phyloP scores from a whole-genome alignment of 2,888 invertebrate species.

The Drosophila dives region DNA sequence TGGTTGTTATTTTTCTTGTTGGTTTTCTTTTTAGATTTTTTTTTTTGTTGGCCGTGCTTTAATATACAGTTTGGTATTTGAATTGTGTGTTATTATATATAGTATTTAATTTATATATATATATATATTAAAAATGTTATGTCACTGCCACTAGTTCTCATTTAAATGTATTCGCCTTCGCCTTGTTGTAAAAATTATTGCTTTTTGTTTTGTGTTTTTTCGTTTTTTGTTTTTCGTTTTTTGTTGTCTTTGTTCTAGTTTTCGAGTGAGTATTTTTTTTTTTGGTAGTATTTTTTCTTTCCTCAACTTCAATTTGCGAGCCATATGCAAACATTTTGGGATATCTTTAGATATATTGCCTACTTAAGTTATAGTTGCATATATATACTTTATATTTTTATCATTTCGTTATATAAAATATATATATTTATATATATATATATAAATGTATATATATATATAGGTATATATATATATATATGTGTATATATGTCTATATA shows the following conservation, averaged over 20 bases:
- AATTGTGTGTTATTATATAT: conserved; percentile 15
- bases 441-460: conserved; percentile 48
- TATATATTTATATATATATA: conserved; percentile 55
- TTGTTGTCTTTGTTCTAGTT: conserved; percentile 1
- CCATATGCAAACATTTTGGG: conserved; percentile 72
- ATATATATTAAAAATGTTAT: conserved; percentile 61
- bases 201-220: conserved; percentile 53
- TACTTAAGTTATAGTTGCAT: conserved; percentile 64
- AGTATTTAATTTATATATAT: conserved; percentile 27
- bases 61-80: conserved; percentile 44
- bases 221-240: not conserved
- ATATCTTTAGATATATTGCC: conserved; percentile 66
- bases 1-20: conserved; percentile 3
- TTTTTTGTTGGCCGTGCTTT: conserved; percentile 47
- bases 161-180: conserved; percentile 48
- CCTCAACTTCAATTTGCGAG: conserved; percentile 68
- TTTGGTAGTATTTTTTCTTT: conserved; percentile 32
- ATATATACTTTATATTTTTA: conserved; percentile 52
- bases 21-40: not conserved
- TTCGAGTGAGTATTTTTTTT: conserved; percentile 28
- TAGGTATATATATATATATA: conserved; percentile 53
- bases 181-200: conserved; percentile 74
- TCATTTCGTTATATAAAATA: conserved; percentile 66
- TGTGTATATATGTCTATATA: conserved; percentile 58
- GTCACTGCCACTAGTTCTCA: conserved; percentile 73